Conservation (phyloP, 2,888 invertebrate species). For the Agrochola lota region DNA sequence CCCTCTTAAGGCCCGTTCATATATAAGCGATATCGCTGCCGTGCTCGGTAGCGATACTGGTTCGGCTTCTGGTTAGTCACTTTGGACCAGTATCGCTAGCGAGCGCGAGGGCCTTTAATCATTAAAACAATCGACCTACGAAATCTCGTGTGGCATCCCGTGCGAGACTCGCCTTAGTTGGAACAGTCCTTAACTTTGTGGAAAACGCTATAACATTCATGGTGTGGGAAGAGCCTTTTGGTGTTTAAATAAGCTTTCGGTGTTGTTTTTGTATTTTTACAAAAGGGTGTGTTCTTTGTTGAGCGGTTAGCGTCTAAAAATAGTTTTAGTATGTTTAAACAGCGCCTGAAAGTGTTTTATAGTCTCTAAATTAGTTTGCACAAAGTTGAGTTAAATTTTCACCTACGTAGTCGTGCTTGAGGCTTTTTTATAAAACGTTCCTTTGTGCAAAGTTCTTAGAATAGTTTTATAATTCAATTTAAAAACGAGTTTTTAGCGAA, state of each 20-base stretch:
- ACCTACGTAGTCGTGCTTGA: constrained; percentile 3
- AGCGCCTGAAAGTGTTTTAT: constrained; percentile 24
- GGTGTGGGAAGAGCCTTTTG: constrained; percentile 44
- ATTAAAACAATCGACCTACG: not conserved
- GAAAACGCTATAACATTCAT: constrained; percentile 51
- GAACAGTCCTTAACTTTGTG: constrained; percentile 41
- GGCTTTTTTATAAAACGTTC: not conserved
- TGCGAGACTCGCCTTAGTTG: not conserved
- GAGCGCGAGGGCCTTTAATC: not conserved
- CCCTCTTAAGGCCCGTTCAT: too few relatives aligned
- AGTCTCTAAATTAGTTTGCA: constrained; percentile 28
- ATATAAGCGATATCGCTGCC: too few relatives aligned
- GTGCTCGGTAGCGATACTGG: too few relatives aligned
- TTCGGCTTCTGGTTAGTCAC: too few relatives aligned
- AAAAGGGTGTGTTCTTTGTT: constrained; percentile 6
- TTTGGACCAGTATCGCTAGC: too few relatives aligned
- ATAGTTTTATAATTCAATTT: constrained; percentile 19
- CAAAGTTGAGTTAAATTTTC: constrained; percentile 14
- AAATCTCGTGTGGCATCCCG: not conserved
- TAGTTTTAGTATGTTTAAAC: constrained; percentile 37
- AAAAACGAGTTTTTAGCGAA: not conserved
- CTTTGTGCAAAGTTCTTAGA: constrained; percentile 12
- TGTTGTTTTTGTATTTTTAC: constrained; percentile 30
- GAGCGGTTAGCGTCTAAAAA: constrained; percentile 16
- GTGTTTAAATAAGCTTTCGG: constrained; percentile 23